Conservation (phyloP, 2,888 invertebrate genomes). For the Cheilosia vulpina region DNA sequence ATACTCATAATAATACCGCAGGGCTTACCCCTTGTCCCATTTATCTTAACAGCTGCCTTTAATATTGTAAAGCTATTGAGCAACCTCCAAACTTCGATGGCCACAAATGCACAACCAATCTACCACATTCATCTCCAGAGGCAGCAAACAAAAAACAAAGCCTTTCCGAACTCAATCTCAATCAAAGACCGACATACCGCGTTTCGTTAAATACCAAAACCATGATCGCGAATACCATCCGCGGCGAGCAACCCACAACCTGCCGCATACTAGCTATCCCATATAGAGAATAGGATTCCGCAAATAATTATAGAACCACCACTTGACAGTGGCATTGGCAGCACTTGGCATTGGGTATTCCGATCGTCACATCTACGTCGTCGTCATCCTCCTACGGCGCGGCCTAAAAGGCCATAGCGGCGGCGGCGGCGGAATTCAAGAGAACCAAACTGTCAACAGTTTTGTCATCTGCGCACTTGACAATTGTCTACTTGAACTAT, state of each 20-base stretch:
- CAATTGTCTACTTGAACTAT: slow-evolving; percentile 74
- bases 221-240: slow-evolving; percentile 35
- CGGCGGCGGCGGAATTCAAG: slow-evolving; percentile 62
- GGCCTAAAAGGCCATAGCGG: slow-evolving; percentile 40
- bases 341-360: slow-evolving; percentile 61
- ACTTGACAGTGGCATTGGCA: slow-evolving; percentile 67
- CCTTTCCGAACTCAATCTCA: slow-evolving; percentile 10
- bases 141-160: no score
- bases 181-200: slow-evolving; percentile 23
- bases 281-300: slow-evolving; percentile 52
- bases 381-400: slow-evolving; percentile 54
- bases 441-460: slow-evolving; percentile 72
- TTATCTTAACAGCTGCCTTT: no score
- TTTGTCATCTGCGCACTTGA: slow-evolving; percentile 72
- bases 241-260: slow-evolving; percentile 56
- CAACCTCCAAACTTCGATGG: no score
- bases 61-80: no score
- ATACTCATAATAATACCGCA: no score
- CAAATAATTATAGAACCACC: slow-evolving; percentile 63
- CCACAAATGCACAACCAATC: no score
- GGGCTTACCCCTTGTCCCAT: no score
- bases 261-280: slow-evolving; percentile 41
- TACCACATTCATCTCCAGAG: no score
- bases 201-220: slow-evolving; percentile 54
- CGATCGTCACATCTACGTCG: slow-evolving; percentile 50